phyloP scores from a whole-genome alignment of 2,113 vertebrate genomes.

The Pachycephala philippinensis region DNA sequence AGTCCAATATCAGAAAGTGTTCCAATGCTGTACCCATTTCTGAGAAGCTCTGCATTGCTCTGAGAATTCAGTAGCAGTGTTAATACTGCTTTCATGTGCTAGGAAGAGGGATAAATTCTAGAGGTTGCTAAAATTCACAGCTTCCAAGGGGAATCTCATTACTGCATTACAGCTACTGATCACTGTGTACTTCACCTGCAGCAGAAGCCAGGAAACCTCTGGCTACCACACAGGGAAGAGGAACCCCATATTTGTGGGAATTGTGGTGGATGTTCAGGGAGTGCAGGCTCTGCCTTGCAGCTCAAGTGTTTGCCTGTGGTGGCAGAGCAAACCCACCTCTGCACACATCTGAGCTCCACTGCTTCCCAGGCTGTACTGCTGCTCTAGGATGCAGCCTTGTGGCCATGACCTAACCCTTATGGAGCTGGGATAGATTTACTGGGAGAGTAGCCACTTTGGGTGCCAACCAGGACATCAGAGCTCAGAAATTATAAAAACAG shows the following conservation, averaged over 20 bases:
- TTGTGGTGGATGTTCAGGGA: accelerated
- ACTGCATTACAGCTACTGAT: neutral
- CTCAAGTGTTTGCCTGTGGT: neutral
- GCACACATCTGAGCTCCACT: accelerated
- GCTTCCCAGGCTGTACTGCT: neutral
- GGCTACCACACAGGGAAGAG: neutral
- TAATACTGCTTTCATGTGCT: neutral
- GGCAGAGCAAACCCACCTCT: accelerated
- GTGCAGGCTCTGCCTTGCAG: neutral
- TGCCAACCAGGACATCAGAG: neutral
- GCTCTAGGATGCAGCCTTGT: neutral
- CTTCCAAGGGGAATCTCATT: neutral
- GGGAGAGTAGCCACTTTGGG: neutral
- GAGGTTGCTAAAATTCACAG: neutral
- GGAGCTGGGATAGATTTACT: neutral
- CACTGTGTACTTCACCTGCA: neutral
- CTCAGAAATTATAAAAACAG: neutral
- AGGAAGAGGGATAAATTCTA: neutral
- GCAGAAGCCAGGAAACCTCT: neutral
- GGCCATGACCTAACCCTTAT: no score
- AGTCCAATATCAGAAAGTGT: neutral
- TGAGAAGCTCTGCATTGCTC: neutral
- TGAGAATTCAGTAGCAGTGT: neutral
- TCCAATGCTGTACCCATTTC: neutral
- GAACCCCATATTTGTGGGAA: neutral